Evolutionary conservation across 2,113 vertebrate species (phyloP).

Genomic region (Solea solea): DNA sequence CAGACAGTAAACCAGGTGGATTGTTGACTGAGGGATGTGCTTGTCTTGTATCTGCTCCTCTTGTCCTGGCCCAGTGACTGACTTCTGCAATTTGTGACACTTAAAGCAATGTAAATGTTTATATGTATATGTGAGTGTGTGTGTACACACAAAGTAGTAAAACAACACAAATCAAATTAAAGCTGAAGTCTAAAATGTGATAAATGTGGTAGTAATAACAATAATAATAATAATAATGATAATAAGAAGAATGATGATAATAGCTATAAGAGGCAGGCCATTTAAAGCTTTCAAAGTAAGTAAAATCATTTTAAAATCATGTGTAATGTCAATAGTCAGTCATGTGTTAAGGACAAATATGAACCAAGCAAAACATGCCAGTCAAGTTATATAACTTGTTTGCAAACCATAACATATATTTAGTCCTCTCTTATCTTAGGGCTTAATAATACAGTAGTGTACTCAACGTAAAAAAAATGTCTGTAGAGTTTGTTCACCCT

Average conservation of each 20-base stretch:
- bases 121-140: no score
- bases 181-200: no score
- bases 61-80: not conserved
- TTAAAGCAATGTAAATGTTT: no score
- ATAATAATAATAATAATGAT: no score
- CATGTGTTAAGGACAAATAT: not conserved
- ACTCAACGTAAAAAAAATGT: not conserved
- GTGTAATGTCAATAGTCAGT: not conserved
- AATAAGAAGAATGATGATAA: no score
- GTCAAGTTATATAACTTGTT: not conserved
- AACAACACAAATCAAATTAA: no score
- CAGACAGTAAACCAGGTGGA: conserved; percentile 14
- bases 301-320: no score
- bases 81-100: conserved; percentile 66
- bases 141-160: not conserved
- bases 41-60: conserved; percentile 17
- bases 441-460: not conserved
- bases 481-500: not conserved
- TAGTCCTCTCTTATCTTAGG: no score
- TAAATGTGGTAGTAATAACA: no score
- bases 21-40: conserved; percentile 50
- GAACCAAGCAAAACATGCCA: not conserved
- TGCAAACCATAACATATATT: not conserved
- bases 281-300: no score
- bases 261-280: no score